Base-by-base conservation (phyloP, 2,797 vertebrate species). In the Xiphorhynchus erythropygius region DNA sequence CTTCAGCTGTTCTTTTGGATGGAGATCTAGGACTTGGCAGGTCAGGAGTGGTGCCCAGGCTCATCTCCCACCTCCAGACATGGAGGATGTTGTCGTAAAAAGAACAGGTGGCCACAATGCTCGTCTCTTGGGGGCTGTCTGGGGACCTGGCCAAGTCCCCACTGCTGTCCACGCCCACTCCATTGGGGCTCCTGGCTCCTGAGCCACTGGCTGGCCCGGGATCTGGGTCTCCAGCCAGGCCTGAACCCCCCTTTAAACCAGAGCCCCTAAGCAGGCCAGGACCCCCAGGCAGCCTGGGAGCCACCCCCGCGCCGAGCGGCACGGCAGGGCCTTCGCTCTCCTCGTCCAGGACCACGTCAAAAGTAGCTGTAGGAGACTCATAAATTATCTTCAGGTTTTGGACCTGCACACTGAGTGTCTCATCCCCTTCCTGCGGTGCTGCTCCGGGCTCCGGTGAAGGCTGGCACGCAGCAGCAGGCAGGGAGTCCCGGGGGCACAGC, bases 1-100 rank as follows among this genome's bases (percentile, higher is more conserved):
- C 59, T 49, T 57, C 39, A 46, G 10, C 55, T n/a, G 44, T 65
- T 71, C 46, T n/a, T 56, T 64, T 46, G 0, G 78, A 56, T 1
- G 21, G 75, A 83, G 78, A 77, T 13, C 6, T 18, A 9, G 79
- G 46, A 21, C 77, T 75, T 18, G 52, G 70, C 1, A 4, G 32
- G 33, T 79, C 79, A 7, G 10, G 65, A 53, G 94, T 42, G 41
- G 47, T 33, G 53, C 55, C 57, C 91, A 86, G 70, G 86, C 83
- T 97, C 97, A 97, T 98, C 96, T 99, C 98, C 99, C 99, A 99
- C 91, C 98, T 98, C 99, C 99, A 99, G 64, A 99, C 96, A 1
- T 99, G 99, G 32, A 99, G 98, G 92, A 98, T 98, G 18, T 99
- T 99, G 95, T 99, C 99, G 16, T 99, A 99, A 96, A 99, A 99